Evolutionary conservation across 2,113 vertebrate genomes (phyloP).

Genomic region (Oenanthe melanoleuca): DNA sequence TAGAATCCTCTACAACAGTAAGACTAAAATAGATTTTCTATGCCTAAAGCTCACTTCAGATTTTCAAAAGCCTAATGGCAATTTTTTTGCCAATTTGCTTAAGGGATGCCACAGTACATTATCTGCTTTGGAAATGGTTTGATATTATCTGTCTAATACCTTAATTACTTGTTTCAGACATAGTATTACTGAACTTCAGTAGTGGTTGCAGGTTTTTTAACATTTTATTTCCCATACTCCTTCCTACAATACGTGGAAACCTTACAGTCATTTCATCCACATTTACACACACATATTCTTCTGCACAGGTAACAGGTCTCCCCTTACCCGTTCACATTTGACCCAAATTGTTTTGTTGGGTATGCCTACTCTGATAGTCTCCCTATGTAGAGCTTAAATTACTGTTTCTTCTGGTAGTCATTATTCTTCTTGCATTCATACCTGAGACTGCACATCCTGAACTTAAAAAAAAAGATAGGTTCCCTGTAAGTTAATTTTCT

Average conservation of each 20-base stretch:
- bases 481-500: background rate
- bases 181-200: background rate
- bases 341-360: background rate
- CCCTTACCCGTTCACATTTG: background rate
- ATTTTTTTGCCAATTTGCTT: background rate
- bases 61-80: background rate
- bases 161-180: background rate
- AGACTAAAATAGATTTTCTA: background rate
- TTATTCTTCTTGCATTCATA: background rate
- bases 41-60: background rate
- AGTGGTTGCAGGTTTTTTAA: background rate
- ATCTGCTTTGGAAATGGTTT: background rate
- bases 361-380: background rate
- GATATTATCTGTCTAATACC: background rate
- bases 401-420: background rate
- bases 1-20: background rate
- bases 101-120: background rate
- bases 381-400: background rate
- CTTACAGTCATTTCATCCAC: background rate
- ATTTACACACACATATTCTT: background rate
- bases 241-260: background rate
- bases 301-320: background rate
- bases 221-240: background rate
- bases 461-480: background rate
- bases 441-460: too few species aligned